phyloP scores from a whole-genome alignment of 2,888 invertebrate genomes.

The Parochlus steinenii region DNA sequence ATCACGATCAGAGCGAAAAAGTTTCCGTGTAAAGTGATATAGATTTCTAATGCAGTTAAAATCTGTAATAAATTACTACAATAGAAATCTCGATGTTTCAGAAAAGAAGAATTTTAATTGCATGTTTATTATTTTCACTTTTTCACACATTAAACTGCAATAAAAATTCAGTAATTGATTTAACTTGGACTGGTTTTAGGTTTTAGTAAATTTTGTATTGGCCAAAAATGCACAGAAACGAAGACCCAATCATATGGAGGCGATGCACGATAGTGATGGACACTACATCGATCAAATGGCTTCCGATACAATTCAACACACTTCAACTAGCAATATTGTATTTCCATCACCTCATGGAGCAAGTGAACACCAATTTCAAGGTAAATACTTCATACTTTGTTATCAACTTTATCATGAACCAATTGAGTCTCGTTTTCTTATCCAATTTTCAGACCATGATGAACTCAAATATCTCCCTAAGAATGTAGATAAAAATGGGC shows the following conservation, averaged over 20 bases:
- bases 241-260: background rate
- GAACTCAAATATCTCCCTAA: too few species aligned
- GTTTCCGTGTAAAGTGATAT: too few species aligned
- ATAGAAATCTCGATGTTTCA: background rate
- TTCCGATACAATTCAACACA: slow-evolving; percentile 3
- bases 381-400: background rate
- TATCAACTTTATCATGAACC: background rate
- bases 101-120: slow-evolving; percentile 1
- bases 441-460: background rate
- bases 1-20: background rate
- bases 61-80: background rate
- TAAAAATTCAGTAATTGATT: background rate
- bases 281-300: slow-evolving; percentile 11
- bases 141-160: background rate
- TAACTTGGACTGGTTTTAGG: slow-evolving; percentile 1
- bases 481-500: too few species aligned
- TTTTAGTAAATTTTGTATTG: too few species aligned
- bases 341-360: background rate
- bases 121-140: slow-evolving; percentile 10
- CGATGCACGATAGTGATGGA: slow-evolving; percentile 8
- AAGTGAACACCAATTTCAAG: slow-evolving; percentile 1
- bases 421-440: background rate
- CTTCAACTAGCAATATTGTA: background rate
- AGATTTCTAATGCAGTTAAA: background rate
- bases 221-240: slow-evolving; percentile 7